Percentiles rank a stretch among this genome's conserved stretches.
Evolutionary conservation across 2,113 vertebrate genomes (phyloP).

Genomic region (Pantherophis guttatus): DNA sequence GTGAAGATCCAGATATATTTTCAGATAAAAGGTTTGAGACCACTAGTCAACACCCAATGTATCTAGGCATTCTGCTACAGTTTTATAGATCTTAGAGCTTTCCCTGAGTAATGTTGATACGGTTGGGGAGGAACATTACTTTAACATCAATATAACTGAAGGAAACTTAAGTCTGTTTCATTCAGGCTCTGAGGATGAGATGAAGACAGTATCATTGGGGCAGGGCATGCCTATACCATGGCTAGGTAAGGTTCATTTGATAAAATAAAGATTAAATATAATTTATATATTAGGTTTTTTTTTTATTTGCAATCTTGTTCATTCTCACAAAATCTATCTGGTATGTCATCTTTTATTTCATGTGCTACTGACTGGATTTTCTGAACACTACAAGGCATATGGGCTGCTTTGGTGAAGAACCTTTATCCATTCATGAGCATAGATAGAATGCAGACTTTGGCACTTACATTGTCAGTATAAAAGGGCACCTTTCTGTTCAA

Average conservation of each 20-base stretch:
- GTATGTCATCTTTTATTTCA: neutral
- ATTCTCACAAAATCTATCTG: neutral
- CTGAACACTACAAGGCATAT: neutral
- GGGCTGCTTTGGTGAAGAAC: conserved; percentile 11
- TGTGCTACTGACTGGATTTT: neutral
- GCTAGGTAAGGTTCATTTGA: neutral
- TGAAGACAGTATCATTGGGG: neutral
- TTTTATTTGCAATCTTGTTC: neutral
- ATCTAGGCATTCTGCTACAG: neutral
- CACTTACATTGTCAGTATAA: conserved; percentile 3
- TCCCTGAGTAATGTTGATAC: neutral
- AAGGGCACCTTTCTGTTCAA: conserved; percentile 25
- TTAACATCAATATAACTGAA: neutral
- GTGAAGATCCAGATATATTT: neutral
- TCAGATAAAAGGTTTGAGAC: neutral
- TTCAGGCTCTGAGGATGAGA: neutral
- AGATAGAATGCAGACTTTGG: neutral
- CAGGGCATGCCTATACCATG: neutral
- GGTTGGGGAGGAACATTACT: neutral
- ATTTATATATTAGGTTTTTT: neutral
- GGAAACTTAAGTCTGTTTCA: neutral
- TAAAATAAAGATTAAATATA: neutral
- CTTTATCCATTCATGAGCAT: neutral
- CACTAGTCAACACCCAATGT: neutral
- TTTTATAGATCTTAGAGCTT: neutral